Evolutionary conservation across 2,888 invertebrate genomes (phyloP), one percentile per base, ranked within the genome.

Genomic region (Caenorhabditis panamensis): DNA sequence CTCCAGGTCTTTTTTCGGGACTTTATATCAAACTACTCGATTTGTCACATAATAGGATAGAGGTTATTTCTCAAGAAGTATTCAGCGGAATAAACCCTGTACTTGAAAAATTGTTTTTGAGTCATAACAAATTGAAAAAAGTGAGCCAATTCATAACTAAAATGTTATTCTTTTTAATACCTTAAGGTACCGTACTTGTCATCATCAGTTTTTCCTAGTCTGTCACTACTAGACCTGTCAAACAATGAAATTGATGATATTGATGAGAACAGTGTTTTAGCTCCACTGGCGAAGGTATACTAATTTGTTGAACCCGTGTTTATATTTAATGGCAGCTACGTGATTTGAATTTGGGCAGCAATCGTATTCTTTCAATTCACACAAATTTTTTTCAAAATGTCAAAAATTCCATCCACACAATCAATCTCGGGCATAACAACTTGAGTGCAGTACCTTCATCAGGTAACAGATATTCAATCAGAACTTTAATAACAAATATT

Each of bases 11-110:
- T 64, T 90, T 91, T 68, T 71, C 84, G 5, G 90, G 90, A 9
- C 85, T 91, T 28, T 91, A 87, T 78, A 88, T 91, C 63, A 90
- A 90, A 69, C 82, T 83, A 64, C 73, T 91, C n/a, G 89, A 89
- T 73, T 78, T 91, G 13, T 83, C 86, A 2, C 62, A 84, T 47
- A 90, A 90, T 49, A 68, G 80, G 6, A 86, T 91, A 62, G 71
- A 64, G 13, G 49, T 77, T 4, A 58, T 91, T 26, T 86, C 88
- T 53, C 76, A 82, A 3, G 61, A 81, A 11, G 91, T 90, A 3
- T 90, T 91, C 73, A 59, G 71, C 13, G 90, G 90, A 41, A 86
- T 91, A 76, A 86, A 85, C 37, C 84, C 85, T 20, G 87, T 89
- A 0, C 69, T 91, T 11, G 88, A 89, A 72, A 88, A 88, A 59